Evolutionary conservation across 2,797 vertebrate genomes (phyloP).

Genomic region (Danionella dracula): DNA sequence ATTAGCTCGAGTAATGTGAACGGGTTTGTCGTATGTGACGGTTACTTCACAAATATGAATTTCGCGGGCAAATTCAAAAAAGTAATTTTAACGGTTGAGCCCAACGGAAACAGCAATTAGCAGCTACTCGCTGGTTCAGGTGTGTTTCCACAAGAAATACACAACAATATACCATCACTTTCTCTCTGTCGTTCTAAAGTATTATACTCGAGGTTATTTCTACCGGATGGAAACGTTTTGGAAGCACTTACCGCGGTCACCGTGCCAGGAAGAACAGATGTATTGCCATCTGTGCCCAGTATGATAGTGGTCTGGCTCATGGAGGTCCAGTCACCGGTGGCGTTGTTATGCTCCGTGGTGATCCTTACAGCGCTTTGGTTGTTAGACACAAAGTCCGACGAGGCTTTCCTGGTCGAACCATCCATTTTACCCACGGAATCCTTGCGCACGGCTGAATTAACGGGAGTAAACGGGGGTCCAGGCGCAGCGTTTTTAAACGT

Average conservation of each 20-base stretch:
- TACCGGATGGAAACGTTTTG: constrained; percentile 41
- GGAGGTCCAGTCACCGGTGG: constrained; percentile 78
- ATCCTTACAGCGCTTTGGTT: constrained; percentile 68
- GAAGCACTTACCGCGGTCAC: constrained; percentile 73
- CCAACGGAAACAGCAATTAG: not conserved
- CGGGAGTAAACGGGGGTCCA: constrained; percentile 58
- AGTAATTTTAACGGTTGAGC: not conserved
- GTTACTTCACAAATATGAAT: too few species aligned
- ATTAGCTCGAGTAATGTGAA: too few species aligned
- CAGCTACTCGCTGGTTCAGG: too few species aligned
- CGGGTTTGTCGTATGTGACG: too few species aligned
- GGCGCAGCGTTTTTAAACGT: constrained; percentile 77
- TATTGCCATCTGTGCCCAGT: constrained; percentile 88
- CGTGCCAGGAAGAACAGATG: constrained; percentile 82
- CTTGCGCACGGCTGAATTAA: constrained; percentile 61
- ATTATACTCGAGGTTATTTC: not conserved
- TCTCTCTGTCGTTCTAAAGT: too few species aligned
- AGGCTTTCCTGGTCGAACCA: constrained; percentile 66
- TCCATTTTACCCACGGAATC: constrained; percentile 66
- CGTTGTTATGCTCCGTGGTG: constrained; percentile 78
- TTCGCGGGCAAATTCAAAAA: too few species aligned
- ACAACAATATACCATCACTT: too few species aligned
- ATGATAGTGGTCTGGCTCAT: constrained; percentile 94
- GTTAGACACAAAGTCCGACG: constrained; percentile 58
- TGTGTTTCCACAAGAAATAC: too few species aligned